Evolutionary conservation across 92 coral and sea anemone species (phyloP).

Genomic region (Heliopora coerulea): DNA sequence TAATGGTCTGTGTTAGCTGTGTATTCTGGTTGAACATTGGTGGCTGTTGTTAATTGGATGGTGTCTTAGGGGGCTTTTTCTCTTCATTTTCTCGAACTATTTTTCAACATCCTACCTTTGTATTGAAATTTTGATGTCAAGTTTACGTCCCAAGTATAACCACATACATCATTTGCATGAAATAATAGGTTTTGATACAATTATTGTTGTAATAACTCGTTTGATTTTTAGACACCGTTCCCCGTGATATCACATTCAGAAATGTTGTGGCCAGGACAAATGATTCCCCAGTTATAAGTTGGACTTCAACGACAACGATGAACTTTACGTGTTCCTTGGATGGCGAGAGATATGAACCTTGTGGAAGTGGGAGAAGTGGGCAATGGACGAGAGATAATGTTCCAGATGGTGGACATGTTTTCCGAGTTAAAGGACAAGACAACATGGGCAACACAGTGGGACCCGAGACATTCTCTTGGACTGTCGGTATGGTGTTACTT

Average conservation of each 20-base stretch:
- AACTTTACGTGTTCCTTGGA: conserved; percentile 24
- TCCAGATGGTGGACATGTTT: conserved; percentile 3
- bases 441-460: conserved; percentile 8
- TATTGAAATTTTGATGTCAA: no score
- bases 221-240: background rate
- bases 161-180: no score
- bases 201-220: no score
- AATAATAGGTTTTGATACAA: no score
- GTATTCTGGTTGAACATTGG: no score
- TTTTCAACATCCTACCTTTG: no score
- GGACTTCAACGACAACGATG: conserved; percentile 21
- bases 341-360: conserved; percentile 5
- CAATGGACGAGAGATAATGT: conserved; percentile 24
- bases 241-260: conserved; percentile 4
- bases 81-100: no score
- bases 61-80: no score
- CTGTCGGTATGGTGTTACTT: conserved; percentile 15
- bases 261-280: conserved; percentile 2
- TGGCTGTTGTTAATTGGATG: no score
- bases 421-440: conserved; percentile 13
- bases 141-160: no score
- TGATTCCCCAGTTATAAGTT: background rate
- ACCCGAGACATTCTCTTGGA: background rate
- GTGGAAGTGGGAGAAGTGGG: conserved; percentile 18
- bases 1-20: no score